Evolutionary conservation across 2,888 invertebrate species (phyloP).

Genomic region (Orthosia gracilis): DNA sequence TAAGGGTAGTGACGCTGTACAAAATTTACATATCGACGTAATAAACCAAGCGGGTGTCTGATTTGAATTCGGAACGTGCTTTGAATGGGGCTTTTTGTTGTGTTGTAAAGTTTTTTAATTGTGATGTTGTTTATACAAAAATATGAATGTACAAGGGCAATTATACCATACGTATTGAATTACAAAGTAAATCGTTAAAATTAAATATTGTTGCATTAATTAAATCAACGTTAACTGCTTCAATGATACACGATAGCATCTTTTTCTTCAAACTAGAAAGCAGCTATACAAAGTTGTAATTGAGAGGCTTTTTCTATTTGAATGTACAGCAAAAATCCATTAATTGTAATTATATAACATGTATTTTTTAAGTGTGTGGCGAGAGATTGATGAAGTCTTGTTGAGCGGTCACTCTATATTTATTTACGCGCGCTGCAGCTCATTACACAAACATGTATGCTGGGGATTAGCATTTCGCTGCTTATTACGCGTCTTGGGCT

Average conservation of each 20-base stretch:
- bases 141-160: slow-evolving; percentile 1
- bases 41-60: slow-evolving; percentile 88
- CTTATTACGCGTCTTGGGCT: slow-evolving; percentile 63
- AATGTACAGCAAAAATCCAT: slow-evolving; percentile 38
- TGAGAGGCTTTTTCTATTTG: slow-evolving; percentile 37
- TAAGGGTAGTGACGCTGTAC: slow-evolving; percentile 91
- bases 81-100: slow-evolving; percentile 76
- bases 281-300: slow-evolving; percentile 45
- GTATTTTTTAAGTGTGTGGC: slow-evolving; percentile 51
- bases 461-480: slow-evolving; percentile 68
- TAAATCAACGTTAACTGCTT: slow-evolving; percentile 11
- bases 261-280: slow-evolving; percentile 37
- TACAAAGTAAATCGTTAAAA: background rate
- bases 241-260: slow-evolving; percentile 38
- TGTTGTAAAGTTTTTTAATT: slow-evolving; percentile 60
- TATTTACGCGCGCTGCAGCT: slow-evolving; percentile 65
- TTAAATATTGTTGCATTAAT: background rate
- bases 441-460: slow-evolving; percentile 72
- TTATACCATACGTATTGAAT: background rate
- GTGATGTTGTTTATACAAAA: slow-evolving; percentile 45
- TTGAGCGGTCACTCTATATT: slow-evolving; percentile 70
- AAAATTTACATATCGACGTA: slow-evolving; percentile 91
- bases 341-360: slow-evolving; percentile 52
- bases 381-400: slow-evolving; percentile 63
- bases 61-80: slow-evolving; percentile 86